A percentile compares a stretch with the other conserved stretches of the same genome.
Evolutionary conservation across 2,797 vertebrate genomes (phyloP).

Genomic region (Microtus californicus): DNA sequence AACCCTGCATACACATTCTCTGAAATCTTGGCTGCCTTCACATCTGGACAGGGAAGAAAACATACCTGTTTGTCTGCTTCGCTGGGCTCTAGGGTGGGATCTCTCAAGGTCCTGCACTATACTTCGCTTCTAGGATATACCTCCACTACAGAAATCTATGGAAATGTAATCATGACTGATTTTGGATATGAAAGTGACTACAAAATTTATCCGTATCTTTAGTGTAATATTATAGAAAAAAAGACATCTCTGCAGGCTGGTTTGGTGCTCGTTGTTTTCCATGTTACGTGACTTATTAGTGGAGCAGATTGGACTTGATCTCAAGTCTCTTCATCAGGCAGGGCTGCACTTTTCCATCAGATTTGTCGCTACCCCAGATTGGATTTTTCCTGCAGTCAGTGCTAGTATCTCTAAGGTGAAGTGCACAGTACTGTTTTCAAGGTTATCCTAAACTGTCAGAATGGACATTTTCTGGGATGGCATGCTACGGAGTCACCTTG

Average conservation of each 20-base stretch:
- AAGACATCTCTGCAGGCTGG: neutral
- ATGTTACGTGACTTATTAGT: accelerated
- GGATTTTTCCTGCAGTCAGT: neutral
- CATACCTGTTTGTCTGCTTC: neutral
- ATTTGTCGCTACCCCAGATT: neutral
- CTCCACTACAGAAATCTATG: neutral
- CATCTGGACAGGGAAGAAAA: neutral
- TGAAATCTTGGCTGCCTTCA: neutral
- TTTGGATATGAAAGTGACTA: neutral
- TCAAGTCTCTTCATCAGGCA: accelerated
- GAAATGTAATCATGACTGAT: neutral
- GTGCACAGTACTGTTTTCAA: neutral
- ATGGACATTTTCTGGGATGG: neutral
- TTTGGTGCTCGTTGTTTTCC: neutral
- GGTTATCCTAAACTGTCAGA: neutral
- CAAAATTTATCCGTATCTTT: neutral
- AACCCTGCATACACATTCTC: constrained; percentile 61
- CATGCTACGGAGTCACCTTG: neutral
- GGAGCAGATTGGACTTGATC: neutral
- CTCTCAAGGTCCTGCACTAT: neutral
- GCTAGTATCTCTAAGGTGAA: neutral
- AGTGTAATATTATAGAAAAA: neutral
- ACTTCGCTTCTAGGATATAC: neutral
- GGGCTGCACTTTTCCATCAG: neutral
- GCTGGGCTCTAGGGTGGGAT: neutral